Evolutionary conservation across 2,113 vertebrate species (phyloP).

Genomic region (Microcebus griseorufus): DNA sequence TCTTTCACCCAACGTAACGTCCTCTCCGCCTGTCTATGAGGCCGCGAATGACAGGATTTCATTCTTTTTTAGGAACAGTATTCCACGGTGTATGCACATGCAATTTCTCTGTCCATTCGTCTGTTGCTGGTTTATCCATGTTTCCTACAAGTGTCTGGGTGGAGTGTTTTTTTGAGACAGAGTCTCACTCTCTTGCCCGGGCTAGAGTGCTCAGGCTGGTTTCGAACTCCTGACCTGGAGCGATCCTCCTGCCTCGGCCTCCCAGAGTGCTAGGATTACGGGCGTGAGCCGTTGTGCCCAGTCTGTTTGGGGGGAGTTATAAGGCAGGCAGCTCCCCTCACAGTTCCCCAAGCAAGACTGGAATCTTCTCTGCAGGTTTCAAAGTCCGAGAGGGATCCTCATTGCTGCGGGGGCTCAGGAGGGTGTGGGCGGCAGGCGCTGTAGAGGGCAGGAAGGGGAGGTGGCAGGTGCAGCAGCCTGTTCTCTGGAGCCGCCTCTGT

Average conservation of each 20-base stretch:
- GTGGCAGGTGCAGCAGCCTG: rapidly evolving
- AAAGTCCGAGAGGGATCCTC: neutral
- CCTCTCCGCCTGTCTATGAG: neutral
- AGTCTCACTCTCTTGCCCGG: no score
- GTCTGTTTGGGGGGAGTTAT: neutral
- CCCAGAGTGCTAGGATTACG: no score
- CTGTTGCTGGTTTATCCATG: neutral
- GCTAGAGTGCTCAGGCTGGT: no score
- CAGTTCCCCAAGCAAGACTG: neutral
- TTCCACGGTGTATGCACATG: neutral
- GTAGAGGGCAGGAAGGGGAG: neutral
- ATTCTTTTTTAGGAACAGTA: neutral
- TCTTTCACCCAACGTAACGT: neutral
- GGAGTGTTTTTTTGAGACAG: neutral
- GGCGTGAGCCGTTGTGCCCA: no score
- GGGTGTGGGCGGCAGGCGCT: rapidly evolving
- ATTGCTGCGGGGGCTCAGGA: rapidly evolving
- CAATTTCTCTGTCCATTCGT: neutral
- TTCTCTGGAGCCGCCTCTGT: no score
- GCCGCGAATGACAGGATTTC: neutral
- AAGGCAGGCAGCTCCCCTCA: rapidly evolving
- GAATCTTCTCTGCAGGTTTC: neutral
- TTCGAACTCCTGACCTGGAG: no score
- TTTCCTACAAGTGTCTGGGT: neutral
- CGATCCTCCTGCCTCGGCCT: no score